Evolutionary conservation across 2,888 invertebrate species (phyloP), one percentile per base, ranked within the genome.

Genomic region (Ornithoptera alexandrae): DNA sequence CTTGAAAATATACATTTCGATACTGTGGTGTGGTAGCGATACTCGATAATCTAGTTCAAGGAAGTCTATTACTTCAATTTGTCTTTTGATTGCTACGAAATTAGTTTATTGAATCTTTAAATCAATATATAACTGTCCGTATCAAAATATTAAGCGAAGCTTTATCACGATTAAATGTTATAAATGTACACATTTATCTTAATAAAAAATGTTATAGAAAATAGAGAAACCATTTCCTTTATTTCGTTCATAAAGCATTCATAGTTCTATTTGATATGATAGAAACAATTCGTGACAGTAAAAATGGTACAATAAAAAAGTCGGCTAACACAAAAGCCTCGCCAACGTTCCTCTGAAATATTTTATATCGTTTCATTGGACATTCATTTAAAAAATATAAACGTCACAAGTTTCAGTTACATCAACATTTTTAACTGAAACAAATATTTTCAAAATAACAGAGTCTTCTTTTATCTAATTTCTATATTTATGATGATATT

Each of bases 291-390:
- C 56, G 56, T 18, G 20, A 57, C 20, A 57, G 6, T 57, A 57
- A 57, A 57, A 57, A 20, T 57, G 57, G 57, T 57, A 57, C 7
- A 57, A 57, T n/a, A 53, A 57, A 57, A 57, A n/a, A 10, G 57
- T 12, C 57, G 57, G 7, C 57, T 10, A 20, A 8, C 57, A 57
- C 4, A 30, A n/a, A 20, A 57, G 57, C 8, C 57, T 57, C n/a
- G n/a, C 57, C 20, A 20, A 57, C 57, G n/a, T 10, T 4, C 15
- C 53, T 53, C 22, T 20, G 57, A 18, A 53, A 57, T 57, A 57
- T 57, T 18, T 57, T 57, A 61, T 39, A 61, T 39, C 61, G 42
- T 62, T 62, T 62, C 62, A 62, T 62, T 42, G 39, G 62, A 62
- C 62, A 20, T 62, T 46, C 46, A 46, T 42, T 62, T 62, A 46